Conservation (phyloP, 1,140 invertebrate species). For the Drosophila subobscura region DNA sequence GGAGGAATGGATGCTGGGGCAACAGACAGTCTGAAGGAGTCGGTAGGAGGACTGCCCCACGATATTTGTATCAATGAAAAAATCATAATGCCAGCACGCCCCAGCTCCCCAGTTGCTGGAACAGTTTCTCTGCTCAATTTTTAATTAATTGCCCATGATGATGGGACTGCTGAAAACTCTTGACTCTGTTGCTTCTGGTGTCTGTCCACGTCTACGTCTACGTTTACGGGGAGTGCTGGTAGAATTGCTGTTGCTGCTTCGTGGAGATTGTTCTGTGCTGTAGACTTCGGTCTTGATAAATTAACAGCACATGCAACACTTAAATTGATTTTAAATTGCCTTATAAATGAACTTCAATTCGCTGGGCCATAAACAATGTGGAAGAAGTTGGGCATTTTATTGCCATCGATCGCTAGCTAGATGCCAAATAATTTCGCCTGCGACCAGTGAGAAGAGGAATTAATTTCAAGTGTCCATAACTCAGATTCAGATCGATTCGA, state of each 20-base stretch:
- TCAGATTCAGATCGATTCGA: slow-evolving; percentile 54
- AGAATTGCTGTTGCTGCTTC: slow-evolving; percentile 30
- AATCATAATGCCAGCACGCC: slow-evolving; percentile 78
- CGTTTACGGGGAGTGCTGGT: slow-evolving; percentile 3
- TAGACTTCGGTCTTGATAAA: slow-evolving; percentile 61
- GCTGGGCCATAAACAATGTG: slow-evolving; percentile 61
- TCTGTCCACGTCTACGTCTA: neutral
- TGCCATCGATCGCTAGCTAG: slow-evolving; percentile 22
- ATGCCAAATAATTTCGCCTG: slow-evolving; percentile 46
- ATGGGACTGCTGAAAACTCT: slow-evolving; percentile 77
- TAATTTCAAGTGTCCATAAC: slow-evolving; percentile 71
- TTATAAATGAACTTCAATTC: slow-evolving; percentile 80
- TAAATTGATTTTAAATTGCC: slow-evolving; percentile 82
- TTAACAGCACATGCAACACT: slow-evolving; percentile 78
- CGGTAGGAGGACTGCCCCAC: slow-evolving; percentile 22
- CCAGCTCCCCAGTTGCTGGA: slow-evolving; percentile 24
- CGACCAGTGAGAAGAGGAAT: slow-evolving; percentile 37
- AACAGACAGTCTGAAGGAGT: slow-evolving; percentile 39
- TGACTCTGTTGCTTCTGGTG: slow-evolving; percentile 18
- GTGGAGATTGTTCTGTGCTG: too few species aligned
- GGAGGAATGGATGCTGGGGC: slow-evolving; percentile 26
- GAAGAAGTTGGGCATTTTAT: slow-evolving; percentile 43
- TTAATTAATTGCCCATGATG: slow-evolving; percentile 79
- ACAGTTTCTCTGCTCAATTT: slow-evolving; percentile 48
- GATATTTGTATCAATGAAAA: slow-evolving; percentile 80